Conservation (phyloP, 2,797 vertebrate genomes). For the Limosa lapponica region DNA sequence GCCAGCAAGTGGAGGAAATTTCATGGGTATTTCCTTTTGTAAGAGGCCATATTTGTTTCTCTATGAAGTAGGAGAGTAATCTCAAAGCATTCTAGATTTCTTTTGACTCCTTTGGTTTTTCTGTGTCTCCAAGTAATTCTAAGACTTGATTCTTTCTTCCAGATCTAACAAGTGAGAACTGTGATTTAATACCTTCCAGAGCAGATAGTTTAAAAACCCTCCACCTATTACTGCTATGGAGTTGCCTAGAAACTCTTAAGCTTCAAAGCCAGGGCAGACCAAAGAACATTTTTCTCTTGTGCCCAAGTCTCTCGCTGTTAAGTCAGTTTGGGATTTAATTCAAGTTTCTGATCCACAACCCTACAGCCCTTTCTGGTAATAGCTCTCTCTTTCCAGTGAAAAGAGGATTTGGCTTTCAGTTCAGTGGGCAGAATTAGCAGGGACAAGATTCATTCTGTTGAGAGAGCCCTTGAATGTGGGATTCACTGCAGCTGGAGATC, state of each 20-base stretch:
- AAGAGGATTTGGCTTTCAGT: constrained; percentile 14
- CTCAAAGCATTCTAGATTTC: not conserved
- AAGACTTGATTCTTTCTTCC: not conserved
- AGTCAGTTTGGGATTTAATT: not conserved
- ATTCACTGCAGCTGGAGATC: not conserved
- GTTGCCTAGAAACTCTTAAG: not conserved
- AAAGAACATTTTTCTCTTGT: not conserved
- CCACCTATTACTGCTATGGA: not conserved
- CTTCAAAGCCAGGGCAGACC: not conserved
- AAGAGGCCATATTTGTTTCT: not conserved
- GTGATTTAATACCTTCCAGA: not conserved
- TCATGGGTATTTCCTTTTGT: not conserved
- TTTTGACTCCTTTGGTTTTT: not conserved
- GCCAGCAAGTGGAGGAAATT: not conserved
- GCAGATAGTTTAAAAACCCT: not conserved
- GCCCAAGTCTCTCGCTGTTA: not conserved
- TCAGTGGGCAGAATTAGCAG: not conserved
- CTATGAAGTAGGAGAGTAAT: not conserved
- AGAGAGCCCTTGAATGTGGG: not conserved
- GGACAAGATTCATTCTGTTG: not conserved
- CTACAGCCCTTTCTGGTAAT: not conserved
- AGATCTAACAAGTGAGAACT: not conserved
- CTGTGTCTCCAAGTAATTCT: not conserved
- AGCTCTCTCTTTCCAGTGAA: not conserved
- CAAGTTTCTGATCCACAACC: not conserved